Percentiles rank a stretch among this genome's conserved stretches.
phyloP scores from a whole-genome alignment of 2,113 vertebrate species.

The Oryzias curvinotus region DNA sequence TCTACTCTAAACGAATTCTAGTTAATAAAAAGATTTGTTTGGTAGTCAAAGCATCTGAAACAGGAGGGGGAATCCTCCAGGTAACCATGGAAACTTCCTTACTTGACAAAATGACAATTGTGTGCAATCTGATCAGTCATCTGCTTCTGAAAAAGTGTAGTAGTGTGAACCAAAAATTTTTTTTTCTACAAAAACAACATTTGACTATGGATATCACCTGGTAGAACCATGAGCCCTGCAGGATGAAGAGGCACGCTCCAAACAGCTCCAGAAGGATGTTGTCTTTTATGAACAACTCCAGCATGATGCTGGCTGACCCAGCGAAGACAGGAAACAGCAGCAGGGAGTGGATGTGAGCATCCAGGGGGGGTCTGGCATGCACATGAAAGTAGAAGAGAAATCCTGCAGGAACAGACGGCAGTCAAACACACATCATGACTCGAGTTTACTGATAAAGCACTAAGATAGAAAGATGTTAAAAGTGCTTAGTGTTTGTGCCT shows the following conservation, averaged over 20 bases:
- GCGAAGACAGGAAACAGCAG: slow-evolving; percentile 82
- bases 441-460: background rate
- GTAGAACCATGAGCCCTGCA: slow-evolving; percentile 97
- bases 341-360: slow-evolving; percentile 89
- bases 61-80: too few relatives aligned
- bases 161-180: background rate
- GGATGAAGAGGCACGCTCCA: slow-evolving; percentile 78
- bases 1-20: too few relatives aligned
- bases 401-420: slow-evolving; percentile 28
- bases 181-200: background rate
- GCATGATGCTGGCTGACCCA: slow-evolving; percentile 64
- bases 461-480: background rate
- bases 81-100: too few relatives aligned
- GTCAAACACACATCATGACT: background rate
- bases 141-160: background rate
- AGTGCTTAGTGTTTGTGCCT: background rate
- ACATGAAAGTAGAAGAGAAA: slow-evolving; percentile 92
- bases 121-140: background rate
- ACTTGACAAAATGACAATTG: too few relatives aligned
- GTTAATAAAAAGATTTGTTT: too few relatives aligned
- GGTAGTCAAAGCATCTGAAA: too few relatives aligned
- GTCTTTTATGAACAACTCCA: slow-evolving; percentile 84
- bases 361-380: slow-evolving; percentile 81
- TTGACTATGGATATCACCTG: slow-evolving; percentile 78
- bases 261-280: slow-evolving; percentile 85